These are phyloP conservation scores for Micronycteris hirsuta DNA, from an alignment of 2,113 vertebrate species.

Conservation along the genomic window DNA sequence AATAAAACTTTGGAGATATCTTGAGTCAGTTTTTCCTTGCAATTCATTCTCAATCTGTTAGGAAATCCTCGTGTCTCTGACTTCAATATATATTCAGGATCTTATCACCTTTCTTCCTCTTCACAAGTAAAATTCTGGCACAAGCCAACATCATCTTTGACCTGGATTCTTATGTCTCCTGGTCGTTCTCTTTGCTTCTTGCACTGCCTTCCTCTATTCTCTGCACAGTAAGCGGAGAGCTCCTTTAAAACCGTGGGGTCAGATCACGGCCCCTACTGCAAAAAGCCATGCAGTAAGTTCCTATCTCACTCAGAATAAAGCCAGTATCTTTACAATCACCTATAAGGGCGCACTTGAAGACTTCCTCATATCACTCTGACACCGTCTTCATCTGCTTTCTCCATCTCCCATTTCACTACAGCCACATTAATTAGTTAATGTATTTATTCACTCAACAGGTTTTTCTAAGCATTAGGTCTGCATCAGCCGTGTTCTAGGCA, in stretches of 20 bases:
- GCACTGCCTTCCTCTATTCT: neutral
- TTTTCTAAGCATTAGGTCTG: neutral
- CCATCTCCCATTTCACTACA: neutral
- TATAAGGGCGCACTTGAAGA: neutral
- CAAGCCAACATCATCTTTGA: neutral
- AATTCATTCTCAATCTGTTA: neutral
- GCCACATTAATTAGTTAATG: neutral
- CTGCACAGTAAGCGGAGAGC: neutral
- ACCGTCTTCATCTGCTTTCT: fast-evolving
- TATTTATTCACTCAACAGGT: neutral
- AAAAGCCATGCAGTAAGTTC: neutral
- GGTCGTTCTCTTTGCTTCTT: neutral
- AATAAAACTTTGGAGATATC: neutral
- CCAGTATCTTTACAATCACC: neutral
- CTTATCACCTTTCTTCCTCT: neutral
- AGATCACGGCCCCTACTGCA: neutral
- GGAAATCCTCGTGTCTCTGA: neutral
- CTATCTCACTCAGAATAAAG: neutral
- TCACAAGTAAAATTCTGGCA: neutral
- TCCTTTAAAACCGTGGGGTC: neutral
- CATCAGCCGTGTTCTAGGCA: neutral
- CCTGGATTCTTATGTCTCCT: fast-evolving
- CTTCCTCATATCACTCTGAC: neutral
- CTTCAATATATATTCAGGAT: neutral
- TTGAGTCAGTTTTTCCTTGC: neutral